Evolutionary conservation across 2,113 vertebrate genomes (phyloP), one percentile per base, ranked within the genome.

Genomic region (Callipepla californica): DNA sequence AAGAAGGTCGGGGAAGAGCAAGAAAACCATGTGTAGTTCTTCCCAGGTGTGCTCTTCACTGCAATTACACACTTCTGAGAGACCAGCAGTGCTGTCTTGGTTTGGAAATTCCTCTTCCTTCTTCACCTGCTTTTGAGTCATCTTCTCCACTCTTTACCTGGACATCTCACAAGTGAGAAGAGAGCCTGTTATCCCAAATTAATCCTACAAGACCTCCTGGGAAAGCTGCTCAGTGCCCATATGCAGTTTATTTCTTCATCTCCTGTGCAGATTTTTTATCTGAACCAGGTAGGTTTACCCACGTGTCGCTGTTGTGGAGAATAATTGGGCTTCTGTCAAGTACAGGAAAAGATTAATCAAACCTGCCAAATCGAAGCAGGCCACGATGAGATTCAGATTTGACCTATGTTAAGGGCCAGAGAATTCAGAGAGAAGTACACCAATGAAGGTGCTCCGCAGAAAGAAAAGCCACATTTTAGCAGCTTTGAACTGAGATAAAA

Each of bases 401-500:
- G 79, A 90, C 87, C 87, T 75, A 38, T 74, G 73, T 80, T 44
- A 3, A 92, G 70, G 69, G 58, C 55, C 42, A 28, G 13, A 67
- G 89, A 91, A 92, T 17, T 47, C 78, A 92, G 91, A 32, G 44
- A 73, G 65, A 68, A 73, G 50, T 20, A 50, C 11, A 0, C 0
- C 6, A 70, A 87, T 87, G 81, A 62, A 66, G 70, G 63, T 53
- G 19, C 47, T 8, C 65, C 57, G 65, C 68, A 77, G 75, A 69
- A 79, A 92, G 78, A 85, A 93, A 92, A 70, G 70, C n/a, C 72
- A 83, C 1, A 0, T 61, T 61, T 91, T 77, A 80, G 76, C 45
- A 83, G 87, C 81, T 92, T 85, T 87, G 90, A 93, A 63, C 61
- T 51, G 76, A 90, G 79, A 62, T 82, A 75, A 94, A 67, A 89